phyloP scores from a whole-genome alignment of 2,888 invertebrate species.

The Busseola fusca region DNA sequence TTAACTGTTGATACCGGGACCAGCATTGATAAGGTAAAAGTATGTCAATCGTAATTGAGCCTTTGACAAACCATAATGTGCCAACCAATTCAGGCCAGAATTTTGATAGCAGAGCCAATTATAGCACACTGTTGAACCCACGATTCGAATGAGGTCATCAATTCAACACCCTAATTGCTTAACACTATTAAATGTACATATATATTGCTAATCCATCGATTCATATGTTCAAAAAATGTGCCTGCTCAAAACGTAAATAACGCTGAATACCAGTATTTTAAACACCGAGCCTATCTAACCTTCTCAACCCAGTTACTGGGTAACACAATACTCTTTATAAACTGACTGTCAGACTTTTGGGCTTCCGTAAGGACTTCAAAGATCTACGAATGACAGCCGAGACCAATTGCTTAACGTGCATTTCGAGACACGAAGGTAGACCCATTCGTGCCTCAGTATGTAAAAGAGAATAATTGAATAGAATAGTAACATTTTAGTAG shows the following conservation, averaged over 20 bases:
- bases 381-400: neutral
- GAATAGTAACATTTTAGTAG: no score
- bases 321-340: no score
- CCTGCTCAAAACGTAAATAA: no score
- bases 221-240: no score
- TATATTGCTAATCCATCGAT: no score
- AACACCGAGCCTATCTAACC: neutral
- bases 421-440: no score
- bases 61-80: slow-evolving; percentile 21
- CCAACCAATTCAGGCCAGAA: slow-evolving; percentile 21
- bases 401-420: neutral
- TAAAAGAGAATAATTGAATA: neutral
- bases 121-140: slow-evolving; percentile 5
- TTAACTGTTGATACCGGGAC: slow-evolving; percentile 11
- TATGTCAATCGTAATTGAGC: slow-evolving; percentile 29
- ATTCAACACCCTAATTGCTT: neutral
- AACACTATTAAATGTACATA: no score
- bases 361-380: neutral
- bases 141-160: neutral
- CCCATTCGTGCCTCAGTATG: neutral
- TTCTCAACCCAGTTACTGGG: neutral
- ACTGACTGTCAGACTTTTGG: neutral
- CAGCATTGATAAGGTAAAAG: slow-evolving; percentile 26
- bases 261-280: no score
- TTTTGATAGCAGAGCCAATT: slow-evolving; percentile 13